phyloP scores from a whole-genome alignment of 2,113 vertebrate genomes.

The Rattus norvegicus region GRCr8 NC_086020.1:10236001-10236500 shows the following conservation, averaged over 20 bases:
- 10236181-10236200: constrained; percentile 67
- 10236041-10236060: constrained; percentile 73
- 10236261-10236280: background rate
- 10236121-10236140: constrained; percentile 64
- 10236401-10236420: background rate
- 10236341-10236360: background rate
- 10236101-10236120: constrained; percentile 72
- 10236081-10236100: constrained; percentile 73
- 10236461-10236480: background rate
- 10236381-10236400: background rate
- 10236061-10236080: constrained; percentile 61
- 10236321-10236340: fast-evolving
- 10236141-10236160: constrained; percentile 66
- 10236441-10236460: no score
- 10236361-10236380: background rate
- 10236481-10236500: background rate
- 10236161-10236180: constrained; percentile 74
- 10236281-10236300: background rate
- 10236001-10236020: constrained; percentile 80
- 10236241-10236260: background rate
- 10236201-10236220: constrained; percentile 70
- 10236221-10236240: constrained; percentile 48
- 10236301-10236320: background rate
- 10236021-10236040: constrained; percentile 65
- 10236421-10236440: no score